Percentiles rank a stretch among this genome's conserved stretches.
Conservation (phyloP, 2,113 vertebrate species). For the Clarias macrocephalus region DNA sequence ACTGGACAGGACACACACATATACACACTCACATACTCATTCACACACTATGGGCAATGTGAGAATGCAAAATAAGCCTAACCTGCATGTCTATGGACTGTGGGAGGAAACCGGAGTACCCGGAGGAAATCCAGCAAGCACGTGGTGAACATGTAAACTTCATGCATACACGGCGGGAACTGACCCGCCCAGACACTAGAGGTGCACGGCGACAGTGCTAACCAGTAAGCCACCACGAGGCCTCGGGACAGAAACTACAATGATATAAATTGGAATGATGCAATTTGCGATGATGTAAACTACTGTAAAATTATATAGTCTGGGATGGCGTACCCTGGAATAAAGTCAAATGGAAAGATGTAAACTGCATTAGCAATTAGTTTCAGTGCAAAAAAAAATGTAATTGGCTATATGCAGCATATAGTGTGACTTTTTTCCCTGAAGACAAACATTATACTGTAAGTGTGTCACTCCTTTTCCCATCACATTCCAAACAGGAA, state of each 20-base stretch:
- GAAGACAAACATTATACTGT: background rate
- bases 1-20: no score
- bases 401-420: background rate
- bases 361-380: background rate
- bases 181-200: no score
- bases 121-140: no score
- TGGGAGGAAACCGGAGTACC: no score
- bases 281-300: background rate
- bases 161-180: no score
- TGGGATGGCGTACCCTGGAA: background rate
- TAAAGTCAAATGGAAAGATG: background rate
- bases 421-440: background rate
- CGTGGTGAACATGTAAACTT: no score
- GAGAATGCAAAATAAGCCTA: no score
- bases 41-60: no score
- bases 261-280: background rate
- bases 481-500: background rate
- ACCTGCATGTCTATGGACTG: no score
- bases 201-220: no score
- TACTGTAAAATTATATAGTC: background rate
- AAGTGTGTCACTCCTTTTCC: background rate
- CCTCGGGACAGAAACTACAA: background rate
- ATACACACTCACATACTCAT: no score
- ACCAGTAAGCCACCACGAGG: no score
- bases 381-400: background rate